A percentile compares a stretch with the other conserved stretches of the same genome.
phyloP scores from a whole-genome alignment of 1,140 invertebrate genomes.

The Subanguina moxae region DNA sequence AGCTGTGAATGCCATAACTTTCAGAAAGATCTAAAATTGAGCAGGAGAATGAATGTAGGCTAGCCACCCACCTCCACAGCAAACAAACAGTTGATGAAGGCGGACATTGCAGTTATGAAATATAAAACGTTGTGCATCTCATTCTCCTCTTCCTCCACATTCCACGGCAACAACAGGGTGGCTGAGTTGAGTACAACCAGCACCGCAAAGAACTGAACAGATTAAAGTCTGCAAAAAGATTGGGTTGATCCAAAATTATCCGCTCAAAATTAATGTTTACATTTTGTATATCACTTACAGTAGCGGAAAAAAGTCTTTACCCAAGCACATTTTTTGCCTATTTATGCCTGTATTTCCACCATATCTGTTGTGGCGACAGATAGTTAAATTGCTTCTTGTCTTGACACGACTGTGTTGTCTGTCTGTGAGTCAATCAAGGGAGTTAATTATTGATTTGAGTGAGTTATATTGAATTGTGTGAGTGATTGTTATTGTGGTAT shows the following conservation, averaged over 20 bases:
- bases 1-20: constrained; percentile 95
- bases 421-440: too few relatives aligned
- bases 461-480: too few relatives aligned
- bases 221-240: neutral
- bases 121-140: constrained; percentile 58
- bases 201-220: constrained; percentile 44
- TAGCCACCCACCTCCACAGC: constrained; percentile 62
- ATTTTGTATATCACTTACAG: too few relatives aligned
- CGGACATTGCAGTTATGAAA: constrained; percentile 78
- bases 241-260: constrained; percentile 13
- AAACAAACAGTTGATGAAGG: constrained; percentile 69
- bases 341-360: too few relatives aligned
- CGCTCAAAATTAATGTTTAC: too few relatives aligned
- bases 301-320: too few relatives aligned
- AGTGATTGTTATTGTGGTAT: too few relatives aligned
- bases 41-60: neutral
- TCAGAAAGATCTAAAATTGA: constrained; percentile 78
- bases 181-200: constrained; percentile 51
- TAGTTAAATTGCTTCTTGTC: too few relatives aligned
- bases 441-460: too few relatives aligned
- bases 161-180: constrained; percentile 62
- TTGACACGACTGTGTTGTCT: too few relatives aligned
- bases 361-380: too few relatives aligned
- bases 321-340: too few relatives aligned
- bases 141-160: constrained; percentile 61